Base-by-base conservation (phyloP, 2,797 vertebrate genomes). In the Falco peregrinus region DNA sequence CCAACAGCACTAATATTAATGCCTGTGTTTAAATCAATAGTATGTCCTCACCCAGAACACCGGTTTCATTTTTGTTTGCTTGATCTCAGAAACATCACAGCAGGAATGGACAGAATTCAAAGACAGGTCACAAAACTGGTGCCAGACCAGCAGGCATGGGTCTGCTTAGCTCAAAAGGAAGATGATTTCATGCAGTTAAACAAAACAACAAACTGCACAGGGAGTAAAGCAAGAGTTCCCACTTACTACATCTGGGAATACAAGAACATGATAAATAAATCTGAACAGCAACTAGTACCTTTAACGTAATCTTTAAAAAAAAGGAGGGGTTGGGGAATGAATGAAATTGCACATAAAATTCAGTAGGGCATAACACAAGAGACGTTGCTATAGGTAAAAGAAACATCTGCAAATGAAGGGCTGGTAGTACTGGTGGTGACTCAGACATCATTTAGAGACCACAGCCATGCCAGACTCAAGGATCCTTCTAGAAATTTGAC, bases 401-500 rank as follows among this genome's bases (percentile, higher is more conserved):
- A 67, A 69, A 65, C 11, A 45, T 13, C 33, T 59, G n/a, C 60
- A 83, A 31, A 33, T 7, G 16, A 56, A 53, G 26, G 33, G 24
- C 57, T 59, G 13, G 68, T 29, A 45, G 37, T 18, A 74, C 61
- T 20, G 15, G 18, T 17, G 28, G 94, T 83, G 93, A 92, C 95
- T 96, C 87, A 84, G 89, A 80, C 87, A 80, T 82, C 69, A 94
- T 91, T 94, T 95, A 96, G 95, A 96, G 90, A 37, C 9, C 47
- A 26, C 3, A 37, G 29, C 26, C 48, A n/a, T 11, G 7, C 28
- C 35, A 75, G 68, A 45, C 25, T 9, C 2, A 83, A 53, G 9
- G 39, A 84, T 1, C 43, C 13, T 15, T 89, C 56, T 21, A 54
- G 51, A 54, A 63, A 45, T 25, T 17, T 54, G 39, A 81, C 26